Percentiles rank a stretch among this genome's conserved stretches.
phyloP scores from a whole-genome alignment of 2,888 invertebrate genomes.

The Archips xylosteana region DNA sequence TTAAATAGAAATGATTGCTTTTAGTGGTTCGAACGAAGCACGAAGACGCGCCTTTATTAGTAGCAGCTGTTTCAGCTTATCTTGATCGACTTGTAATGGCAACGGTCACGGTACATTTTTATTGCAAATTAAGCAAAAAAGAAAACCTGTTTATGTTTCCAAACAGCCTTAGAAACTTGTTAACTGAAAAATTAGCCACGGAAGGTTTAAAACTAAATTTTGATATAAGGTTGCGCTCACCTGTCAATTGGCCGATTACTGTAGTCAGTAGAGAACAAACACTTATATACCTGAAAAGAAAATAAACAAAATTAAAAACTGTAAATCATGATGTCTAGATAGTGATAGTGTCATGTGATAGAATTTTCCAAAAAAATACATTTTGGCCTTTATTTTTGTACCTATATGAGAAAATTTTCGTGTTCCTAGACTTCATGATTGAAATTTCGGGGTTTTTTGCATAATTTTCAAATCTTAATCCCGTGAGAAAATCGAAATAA shows the following conservation, averaged over 20 bases:
- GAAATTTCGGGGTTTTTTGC: too few relatives aligned
- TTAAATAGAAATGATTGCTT: background rate
- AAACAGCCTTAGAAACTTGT: conserved; percentile 10
- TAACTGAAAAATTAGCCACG: background rate
- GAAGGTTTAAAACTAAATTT: conserved; percentile 2
- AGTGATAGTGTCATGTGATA: too few relatives aligned
- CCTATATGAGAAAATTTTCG: too few relatives aligned
- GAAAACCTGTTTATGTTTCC: conserved; percentile 27
- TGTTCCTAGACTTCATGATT: too few relatives aligned
- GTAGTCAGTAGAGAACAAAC: conserved; percentile 42
- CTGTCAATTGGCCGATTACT: conserved; percentile 30
- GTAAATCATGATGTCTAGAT: too few relatives aligned
- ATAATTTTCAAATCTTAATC: too few relatives aligned
- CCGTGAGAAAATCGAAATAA: too few relatives aligned
- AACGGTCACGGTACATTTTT: conserved; percentile 71
- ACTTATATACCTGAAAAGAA: conserved; percentile 50
- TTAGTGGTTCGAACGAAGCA: conserved; percentile 53
- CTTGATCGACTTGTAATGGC: conserved; percentile 74
- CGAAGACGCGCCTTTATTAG: conserved; percentile 67
- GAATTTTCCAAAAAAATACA: too few relatives aligned
- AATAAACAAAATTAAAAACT: background rate
- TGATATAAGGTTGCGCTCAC: conserved; percentile 27
- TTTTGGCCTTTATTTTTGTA: too few relatives aligned
- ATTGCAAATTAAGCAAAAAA: conserved; percentile 50
- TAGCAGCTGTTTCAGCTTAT: conserved; percentile 66